phyloP scores from a whole-genome alignment of 2,113 vertebrate species.

The Hypocryptadius cinnamomeus region DNA sequence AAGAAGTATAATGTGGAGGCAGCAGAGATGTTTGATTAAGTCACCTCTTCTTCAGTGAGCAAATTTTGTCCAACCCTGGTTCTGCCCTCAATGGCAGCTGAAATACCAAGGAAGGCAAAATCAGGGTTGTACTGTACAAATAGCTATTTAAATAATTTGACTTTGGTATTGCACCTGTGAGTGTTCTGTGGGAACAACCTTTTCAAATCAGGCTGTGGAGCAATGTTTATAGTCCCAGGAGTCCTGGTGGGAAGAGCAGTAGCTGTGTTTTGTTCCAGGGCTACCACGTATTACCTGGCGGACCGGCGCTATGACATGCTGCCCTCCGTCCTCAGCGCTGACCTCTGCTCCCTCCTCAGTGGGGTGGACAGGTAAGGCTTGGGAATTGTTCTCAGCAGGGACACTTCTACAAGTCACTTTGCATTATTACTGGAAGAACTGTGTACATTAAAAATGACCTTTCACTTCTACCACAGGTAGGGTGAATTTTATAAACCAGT shows the following conservation, averaged over 20 bases:
- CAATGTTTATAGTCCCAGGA: fast-evolving
- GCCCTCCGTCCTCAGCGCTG: slow-evolving; percentile 82
- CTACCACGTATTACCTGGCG: slow-evolving; percentile 90
- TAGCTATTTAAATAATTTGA: neutral
- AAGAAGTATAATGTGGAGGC: neutral
- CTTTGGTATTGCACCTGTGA: neutral
- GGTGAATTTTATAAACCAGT: neutral
- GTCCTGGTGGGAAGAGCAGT: neutral
- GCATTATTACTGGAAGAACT: neutral
- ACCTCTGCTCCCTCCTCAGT: slow-evolving; percentile 91
- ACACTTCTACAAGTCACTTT: neutral
- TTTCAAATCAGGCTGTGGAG: neutral
- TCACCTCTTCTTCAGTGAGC: neutral
- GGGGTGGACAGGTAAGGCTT: slow-evolving; percentile 83
- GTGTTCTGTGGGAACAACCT: neutral
- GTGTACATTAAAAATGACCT: neutral
- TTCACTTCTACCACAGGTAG: neutral
- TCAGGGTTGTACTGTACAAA: neutral
- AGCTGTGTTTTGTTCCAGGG: slow-evolving; percentile 63
- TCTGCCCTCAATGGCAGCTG: neutral
- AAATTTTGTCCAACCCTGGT: neutral
- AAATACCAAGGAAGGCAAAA: neutral
- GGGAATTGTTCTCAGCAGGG: neutral
- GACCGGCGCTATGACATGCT: slow-evolving; percentile 95
- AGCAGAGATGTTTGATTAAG: neutral